These are phyloP conservation scores for Seriola rivoliana DNA, from an alignment of 2,113 vertebrate genomes.

Conservation along the genomic window DNA sequence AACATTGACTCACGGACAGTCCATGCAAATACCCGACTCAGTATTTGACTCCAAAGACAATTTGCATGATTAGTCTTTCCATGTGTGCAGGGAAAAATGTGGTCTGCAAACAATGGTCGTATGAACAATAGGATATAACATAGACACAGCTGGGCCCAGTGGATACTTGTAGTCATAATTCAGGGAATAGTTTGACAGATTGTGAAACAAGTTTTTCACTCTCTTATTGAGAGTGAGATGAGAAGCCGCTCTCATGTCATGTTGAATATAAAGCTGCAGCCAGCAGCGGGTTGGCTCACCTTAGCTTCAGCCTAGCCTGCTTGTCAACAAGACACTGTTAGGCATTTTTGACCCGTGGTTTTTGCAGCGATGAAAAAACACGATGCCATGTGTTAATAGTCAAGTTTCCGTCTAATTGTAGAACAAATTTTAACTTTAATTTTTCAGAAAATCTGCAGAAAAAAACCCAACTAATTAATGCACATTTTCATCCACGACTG, in stretches of 20 bases:
- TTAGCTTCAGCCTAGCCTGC: neutral
- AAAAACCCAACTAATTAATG: no score
- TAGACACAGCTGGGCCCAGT: no score
- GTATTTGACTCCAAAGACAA: conserved; percentile 53
- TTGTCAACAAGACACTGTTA: neutral
- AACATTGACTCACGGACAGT: conserved; percentile 45
- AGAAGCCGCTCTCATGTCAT: neutral
- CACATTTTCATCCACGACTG: no score
- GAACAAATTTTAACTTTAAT: no score
- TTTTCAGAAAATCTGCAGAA: neutral
- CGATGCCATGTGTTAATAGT: no score
- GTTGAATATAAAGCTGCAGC: neutral
- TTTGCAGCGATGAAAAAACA: no score
- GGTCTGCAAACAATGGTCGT: conserved; percentile 10
- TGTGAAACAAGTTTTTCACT: neutral
- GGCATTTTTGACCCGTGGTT: no score
- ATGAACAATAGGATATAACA: conserved; percentile 4
- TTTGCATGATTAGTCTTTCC: conserved; percentile 61
- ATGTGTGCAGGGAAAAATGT: neutral
- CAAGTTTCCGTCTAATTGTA: no score
- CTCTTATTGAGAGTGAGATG: neutral
- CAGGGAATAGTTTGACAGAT: neutral
- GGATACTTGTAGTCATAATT: neutral
- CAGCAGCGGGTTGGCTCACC: neutral
- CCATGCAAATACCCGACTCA: conserved; percentile 68